These are phyloP conservation scores for Acrossocheilus wenchowensis DNA, from an alignment of 2,797 vertebrate genomes.

Conservation along the genomic window DNA sequence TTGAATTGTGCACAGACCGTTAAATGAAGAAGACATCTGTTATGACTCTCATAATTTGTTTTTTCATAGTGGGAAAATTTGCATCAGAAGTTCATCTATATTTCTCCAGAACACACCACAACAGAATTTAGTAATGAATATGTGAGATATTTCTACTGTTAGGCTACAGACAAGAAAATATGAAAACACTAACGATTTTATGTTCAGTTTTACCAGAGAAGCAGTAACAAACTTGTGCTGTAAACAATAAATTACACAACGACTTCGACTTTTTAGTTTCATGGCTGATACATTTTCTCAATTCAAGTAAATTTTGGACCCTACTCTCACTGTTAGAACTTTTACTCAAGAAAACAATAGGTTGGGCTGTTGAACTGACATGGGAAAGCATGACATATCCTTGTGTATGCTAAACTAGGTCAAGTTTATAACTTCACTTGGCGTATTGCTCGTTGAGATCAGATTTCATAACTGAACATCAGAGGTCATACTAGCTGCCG, in stretches of 20 bases:
- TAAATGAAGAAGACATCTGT: too few species aligned
- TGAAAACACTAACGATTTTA: background rate
- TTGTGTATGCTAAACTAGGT: background rate
- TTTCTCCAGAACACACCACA: too few species aligned
- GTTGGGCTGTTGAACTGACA: background rate
- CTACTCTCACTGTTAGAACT: background rate
- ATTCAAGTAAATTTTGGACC: background rate
- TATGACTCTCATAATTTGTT: too few species aligned
- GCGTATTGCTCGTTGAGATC: background rate
- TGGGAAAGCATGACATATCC: background rate
- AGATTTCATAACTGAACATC: background rate
- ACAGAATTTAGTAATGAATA: too few species aligned
- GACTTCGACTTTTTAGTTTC: background rate
- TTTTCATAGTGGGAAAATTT: background rate
- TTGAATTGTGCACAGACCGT: too few species aligned
- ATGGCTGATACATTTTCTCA: background rate
- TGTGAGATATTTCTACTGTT: background rate
- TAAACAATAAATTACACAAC: background rate
- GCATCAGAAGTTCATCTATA: background rate
- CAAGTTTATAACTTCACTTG: background rate
- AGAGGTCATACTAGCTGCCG: background rate
- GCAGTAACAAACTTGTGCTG: background rate
- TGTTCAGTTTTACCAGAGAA: background rate
- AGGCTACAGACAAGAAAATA: background rate
- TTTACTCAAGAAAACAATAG: background rate